phyloP scores from a whole-genome alignment of 2,888 invertebrate species.

The Heteropelma amictum region DNA sequence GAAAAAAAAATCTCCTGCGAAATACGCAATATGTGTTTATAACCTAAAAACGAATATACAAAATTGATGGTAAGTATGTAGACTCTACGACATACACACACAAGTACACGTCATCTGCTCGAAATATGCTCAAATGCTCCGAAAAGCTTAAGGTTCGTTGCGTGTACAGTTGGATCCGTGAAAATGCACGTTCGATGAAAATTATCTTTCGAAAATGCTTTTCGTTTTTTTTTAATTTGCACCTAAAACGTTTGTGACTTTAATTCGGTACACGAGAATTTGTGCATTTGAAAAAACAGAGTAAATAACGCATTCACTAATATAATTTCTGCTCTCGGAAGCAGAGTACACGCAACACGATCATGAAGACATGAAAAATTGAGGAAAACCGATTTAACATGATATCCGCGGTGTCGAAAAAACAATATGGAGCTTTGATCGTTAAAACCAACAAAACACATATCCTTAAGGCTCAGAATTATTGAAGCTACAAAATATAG shows the following conservation, averaged over 20 bases:
- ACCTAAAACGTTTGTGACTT: no score
- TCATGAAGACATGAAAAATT: neutral
- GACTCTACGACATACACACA: conserved; percentile 54
- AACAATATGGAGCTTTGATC: conserved; percentile 25
- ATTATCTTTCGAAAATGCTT: neutral
- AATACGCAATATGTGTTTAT: conserved; percentile 53
- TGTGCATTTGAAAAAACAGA: no score
- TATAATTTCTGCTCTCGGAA: no score
- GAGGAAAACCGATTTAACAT: neutral
- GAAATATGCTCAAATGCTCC: conserved; percentile 29
- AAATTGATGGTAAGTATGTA: conserved; percentile 66
- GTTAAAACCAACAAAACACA: conserved; percentile 49
- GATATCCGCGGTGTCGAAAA: neutral
- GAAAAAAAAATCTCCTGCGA: conserved; percentile 41
- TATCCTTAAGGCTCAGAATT: conserved; percentile 53
- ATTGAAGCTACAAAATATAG: conserved; percentile 51
- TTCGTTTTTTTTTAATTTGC: no score
- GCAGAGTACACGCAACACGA: neutral
- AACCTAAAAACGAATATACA: conserved; percentile 58
- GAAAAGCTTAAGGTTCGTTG: conserved; percentile 18
- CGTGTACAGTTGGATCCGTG: neutral
- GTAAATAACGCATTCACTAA: no score
- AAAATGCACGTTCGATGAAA: neutral
- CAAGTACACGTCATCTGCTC: conserved; percentile 30
- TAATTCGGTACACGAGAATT: no score